Evolutionary conservation across 1,140 invertebrate species (phyloP).

Genomic region (Pollicipes pollicipes): DNA sequence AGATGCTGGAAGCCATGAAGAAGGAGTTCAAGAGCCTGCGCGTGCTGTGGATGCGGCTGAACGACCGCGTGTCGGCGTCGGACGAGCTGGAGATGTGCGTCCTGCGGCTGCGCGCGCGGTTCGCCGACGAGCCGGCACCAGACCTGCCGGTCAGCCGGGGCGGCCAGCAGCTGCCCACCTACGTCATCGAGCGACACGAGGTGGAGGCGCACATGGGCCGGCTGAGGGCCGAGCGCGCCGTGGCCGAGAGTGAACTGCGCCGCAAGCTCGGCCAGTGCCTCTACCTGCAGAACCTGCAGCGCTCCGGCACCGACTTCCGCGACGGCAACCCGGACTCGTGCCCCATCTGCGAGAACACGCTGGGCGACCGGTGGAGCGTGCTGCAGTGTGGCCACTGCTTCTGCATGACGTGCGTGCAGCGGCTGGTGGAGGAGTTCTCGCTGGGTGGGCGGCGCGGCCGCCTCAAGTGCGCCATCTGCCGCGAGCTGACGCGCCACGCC

Average conservation of each 20-base stretch:
- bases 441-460: conserved; percentile 20
- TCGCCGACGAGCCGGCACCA: conserved; percentile 25
- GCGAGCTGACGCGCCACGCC: conserved; percentile 31
- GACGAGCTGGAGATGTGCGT: conserved; percentile 61
- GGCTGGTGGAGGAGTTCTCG: conserved; percentile 22
- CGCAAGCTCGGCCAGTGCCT: conserved; percentile 34
- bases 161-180: conserved; percentile 22
- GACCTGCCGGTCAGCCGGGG: conserved; percentile 7
- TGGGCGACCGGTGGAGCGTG: conserved; percentile 44
- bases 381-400: conserved; percentile 47
- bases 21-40: conserved; percentile 48
- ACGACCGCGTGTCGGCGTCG: conserved; percentile 38
- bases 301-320: conserved; percentile 27
- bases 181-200: conserved; percentile 32
- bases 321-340: conserved; percentile 39
- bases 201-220: conserved; percentile 22
- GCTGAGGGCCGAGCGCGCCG: conserved; percentile 24
- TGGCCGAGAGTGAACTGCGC: conserved; percentile 25
- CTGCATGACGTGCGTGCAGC: conserved; percentile 41
- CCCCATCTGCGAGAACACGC: conserved; percentile 43
- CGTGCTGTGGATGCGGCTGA: conserved; percentile 38
- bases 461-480: conserved; percentile 44
- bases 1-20: conserved; percentile 39
- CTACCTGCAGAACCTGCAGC: conserved; percentile 35
- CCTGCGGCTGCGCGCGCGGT: conserved; percentile 37